Evolutionary conservation across 2,797 vertebrate species (phyloP).

Genomic region (Chaenodraco wilsoni): DNA sequence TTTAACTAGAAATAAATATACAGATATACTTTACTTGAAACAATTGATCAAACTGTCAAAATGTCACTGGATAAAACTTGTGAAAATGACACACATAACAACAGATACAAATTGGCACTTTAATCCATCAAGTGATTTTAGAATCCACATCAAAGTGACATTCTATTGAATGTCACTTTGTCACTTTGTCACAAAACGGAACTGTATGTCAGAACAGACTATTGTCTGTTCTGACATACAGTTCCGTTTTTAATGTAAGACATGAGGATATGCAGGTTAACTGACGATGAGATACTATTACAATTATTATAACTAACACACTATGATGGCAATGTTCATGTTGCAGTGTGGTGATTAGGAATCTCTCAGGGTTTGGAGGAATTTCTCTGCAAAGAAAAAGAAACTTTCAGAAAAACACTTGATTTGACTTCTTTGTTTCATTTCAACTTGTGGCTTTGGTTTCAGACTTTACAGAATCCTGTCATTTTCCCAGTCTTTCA

Average conservation of each 20-base stretch:
- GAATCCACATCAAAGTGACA: not conserved
- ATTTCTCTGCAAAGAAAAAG: constrained; percentile 42
- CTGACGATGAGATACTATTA: too few species aligned
- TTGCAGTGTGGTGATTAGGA: not conserved
- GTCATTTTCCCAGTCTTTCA: not conserved
- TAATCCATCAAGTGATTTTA: not conserved
- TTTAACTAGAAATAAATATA: not conserved
- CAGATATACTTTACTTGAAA: not conserved
- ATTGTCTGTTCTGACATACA: not conserved
- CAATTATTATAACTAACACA: not conserved
- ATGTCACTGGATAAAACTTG: not conserved
- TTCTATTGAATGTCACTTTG: too few species aligned
- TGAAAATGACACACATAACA: not conserved
- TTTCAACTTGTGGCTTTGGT: not conserved
- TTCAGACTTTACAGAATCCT: not conserved
- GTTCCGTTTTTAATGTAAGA: too few species aligned
- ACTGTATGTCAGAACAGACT: too few species aligned
- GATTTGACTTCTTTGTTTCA: not conserved
- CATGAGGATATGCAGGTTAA: not conserved
- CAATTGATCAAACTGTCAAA: not conserved
- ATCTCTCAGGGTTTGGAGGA: constrained; percentile 41
- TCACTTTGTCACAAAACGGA: too few species aligned
- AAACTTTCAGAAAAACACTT: not conserved
- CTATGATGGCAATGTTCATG: too few species aligned
- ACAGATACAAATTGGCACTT: not conserved